Evolutionary conservation across 2,888 invertebrate genomes (phyloP), one percentile per base, ranked within the genome.

Genomic region (Drosophila leonis): DNA sequence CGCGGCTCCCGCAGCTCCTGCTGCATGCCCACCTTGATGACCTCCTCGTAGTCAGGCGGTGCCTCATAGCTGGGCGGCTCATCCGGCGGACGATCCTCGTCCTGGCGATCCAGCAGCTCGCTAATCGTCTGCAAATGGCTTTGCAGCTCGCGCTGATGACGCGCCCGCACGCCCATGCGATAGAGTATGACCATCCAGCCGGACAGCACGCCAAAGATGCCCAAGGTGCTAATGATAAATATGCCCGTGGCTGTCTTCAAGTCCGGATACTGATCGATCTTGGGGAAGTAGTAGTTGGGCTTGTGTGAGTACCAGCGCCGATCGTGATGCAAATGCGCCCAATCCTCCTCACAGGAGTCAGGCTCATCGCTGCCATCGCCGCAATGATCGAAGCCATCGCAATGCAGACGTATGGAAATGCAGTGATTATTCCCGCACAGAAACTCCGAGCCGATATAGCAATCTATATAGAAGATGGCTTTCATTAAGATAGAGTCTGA

Each of bases 301-400:
- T 95, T 95, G 89, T 95, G 95, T 9, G 95, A 94, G 86, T 95
- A 95, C 94, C 95, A 95, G 33, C 94, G 94, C 6, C 94, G 94
- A 82, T 95, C 94, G 59, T 93, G 93, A 15, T 94, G 93, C 48
- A 94, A 92, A 60, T 93, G 90, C 44, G 94, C 94, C 93, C 94
- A 94, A 84, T 95, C 95, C 93, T 92, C 87, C 83, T 94, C 94
- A 77, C 96, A 96, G 54, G 94, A 94, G 1, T 94, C 92, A 1
- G 95, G 94, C 90, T 96, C 96, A 90, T 96, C 96, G 77, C 95
- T 95, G 72, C 94, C 94, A 90, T 96, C 96, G 0, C 96, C 96
- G 80, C 96, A 96, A 62, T 96, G 96, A 92, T 96, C 96, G 79
- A 96, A 95, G 9, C 96, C 96, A 91, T 97, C 96, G 90, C 96